Base-by-base conservation (phyloP, 2,888 invertebrate genomes). In the Leucoma salicis region DNA sequence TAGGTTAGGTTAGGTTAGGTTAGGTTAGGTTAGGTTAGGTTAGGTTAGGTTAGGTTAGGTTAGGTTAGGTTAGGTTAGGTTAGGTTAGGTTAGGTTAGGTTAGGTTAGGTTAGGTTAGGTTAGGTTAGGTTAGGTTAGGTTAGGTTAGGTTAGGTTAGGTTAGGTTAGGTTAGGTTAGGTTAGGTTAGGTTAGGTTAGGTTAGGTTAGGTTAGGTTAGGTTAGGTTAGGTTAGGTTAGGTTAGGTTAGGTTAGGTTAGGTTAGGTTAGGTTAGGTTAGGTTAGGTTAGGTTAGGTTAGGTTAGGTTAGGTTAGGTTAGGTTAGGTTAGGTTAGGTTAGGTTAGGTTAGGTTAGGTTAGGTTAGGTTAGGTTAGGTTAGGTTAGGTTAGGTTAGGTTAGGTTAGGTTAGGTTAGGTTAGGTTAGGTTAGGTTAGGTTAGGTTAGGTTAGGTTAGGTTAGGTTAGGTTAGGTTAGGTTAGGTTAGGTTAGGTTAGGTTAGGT, bases 331-430 rank as follows among this genome's bases (percentile, higher is more conserved):
- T 39, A 42, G 42, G 46, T 37, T 42, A 38, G 41, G 46, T 41
- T 41, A 41, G 31, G 44, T 36, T 45, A 49, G 42, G 49, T 44
- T 44, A 44, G 49, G 44, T 49, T 42, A 48, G 49, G 49, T 53
- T 53, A 46, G 49, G 49, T 50, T 49, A 43, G 53, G 48, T 48
- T 46, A 44, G 49, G 44, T 39, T 41, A 35, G 47, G 47, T 48
- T 48, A 47, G 47, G 47, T 48, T 48, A 52, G 57, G 57, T 57
- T 57, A 53, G 57, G 57, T 57, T 58, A 52, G 57, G 57, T 49
- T 49, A 49, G 46, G 49, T 54, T 49, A 46, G 53, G 47, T 49
- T 42, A 42, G 48, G 55, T 43, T 46, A 49, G 51, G 49, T 49
- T 49, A 42, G 55, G 49, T 49, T 49, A 43, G 52, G 49, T 55